Base-by-base conservation (phyloP, 2,113 vertebrate species). In the Eubucco bourcierii region DNA sequence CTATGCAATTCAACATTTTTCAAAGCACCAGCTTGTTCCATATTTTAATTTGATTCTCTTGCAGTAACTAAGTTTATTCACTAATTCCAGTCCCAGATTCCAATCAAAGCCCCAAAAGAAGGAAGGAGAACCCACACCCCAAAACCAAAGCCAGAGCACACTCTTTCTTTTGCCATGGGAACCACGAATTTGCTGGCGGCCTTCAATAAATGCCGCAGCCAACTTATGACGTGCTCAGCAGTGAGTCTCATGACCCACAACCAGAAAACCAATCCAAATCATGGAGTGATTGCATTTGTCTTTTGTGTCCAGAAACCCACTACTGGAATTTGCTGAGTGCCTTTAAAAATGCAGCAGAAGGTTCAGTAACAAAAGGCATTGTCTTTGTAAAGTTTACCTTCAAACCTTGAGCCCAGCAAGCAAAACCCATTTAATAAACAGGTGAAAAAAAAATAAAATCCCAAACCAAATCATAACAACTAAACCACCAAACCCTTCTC, bases 311-410 rank as follows among this genome's bases (percentile, higher is more conserved):
- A 76, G 73, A 86, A 95, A 81, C 44, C 47, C 0, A 0, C 65
- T 86, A 46, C 81, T 94, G 78, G 91, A 96, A 92, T 96, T 64
- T 95, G 91, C 41, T 95, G 71, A 96, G 79, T 93, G 80, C 63
- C 80, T 94, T 76, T 90, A 82, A 96, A 97, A 96, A 85, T 66
- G 33, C 15, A 90, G 70, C 66, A 91, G 87, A 94, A 89, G 33
- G 65, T 91, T 75, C 56, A 76, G 82, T 84, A 61, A 58, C 80
- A 86, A 61, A 90, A 87, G 60, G n/a, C 47, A 90, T 80, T 82
- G 65, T 83, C 73, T 93, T 87, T 92, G 41, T 84, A 81, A 85
- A 55, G 75, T 74, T 90, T 94, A 77, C 73, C 61, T 95, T 94
- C 34, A 83, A 83, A 91, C 55, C 90, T 94, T 91, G 58, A 90